phyloP scores from a whole-genome alignment of 1,140 invertebrate genomes.

The Aethina tumida region DNA sequence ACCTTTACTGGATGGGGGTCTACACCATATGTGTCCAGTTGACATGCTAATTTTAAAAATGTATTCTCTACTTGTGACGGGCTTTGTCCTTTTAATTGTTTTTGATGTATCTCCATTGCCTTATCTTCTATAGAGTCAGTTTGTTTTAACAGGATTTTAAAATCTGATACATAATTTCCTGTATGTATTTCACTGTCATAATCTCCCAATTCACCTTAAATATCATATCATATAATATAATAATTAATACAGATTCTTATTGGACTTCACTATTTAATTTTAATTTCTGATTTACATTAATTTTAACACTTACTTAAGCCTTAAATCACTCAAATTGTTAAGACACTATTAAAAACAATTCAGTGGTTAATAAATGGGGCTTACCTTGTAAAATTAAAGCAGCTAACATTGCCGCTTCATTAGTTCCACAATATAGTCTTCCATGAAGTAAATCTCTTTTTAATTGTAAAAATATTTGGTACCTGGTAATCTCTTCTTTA shows the following conservation, averaged over 20 bases:
- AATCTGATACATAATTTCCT: constrained; percentile 83
- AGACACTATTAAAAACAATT: too few species aligned
- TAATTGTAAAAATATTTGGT: constrained; percentile 89
- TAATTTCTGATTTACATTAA: too few species aligned
- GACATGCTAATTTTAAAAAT: constrained; percentile 79
- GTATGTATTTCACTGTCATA: constrained; percentile 83
- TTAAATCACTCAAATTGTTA: too few species aligned
- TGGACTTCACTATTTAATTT: too few species aligned
- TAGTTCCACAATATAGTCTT: constrained; percentile 79
- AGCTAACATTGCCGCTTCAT: constrained; percentile 81
- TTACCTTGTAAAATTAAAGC: constrained; percentile 91
- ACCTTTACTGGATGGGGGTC: constrained; percentile 98
- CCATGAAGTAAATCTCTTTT: constrained; percentile 92
- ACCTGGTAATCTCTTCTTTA: constrained; percentile 80
- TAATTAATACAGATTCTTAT: too few species aligned
- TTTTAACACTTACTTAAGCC: too few species aligned
- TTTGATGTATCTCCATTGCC: constrained; percentile 81
- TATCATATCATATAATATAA: constrained; percentile 6
- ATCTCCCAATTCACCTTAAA: constrained; percentile 86
- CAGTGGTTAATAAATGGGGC: too few species aligned
- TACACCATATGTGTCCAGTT: constrained; percentile 91
- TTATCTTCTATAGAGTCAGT: constrained; percentile 83
- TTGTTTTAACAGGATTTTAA: constrained; percentile 87
- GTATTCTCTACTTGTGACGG: constrained; percentile 68
- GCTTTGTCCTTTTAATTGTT: constrained; percentile 59